Conservation (phyloP, 2,113 vertebrate species). For the Orthonyx spaldingii region DNA sequence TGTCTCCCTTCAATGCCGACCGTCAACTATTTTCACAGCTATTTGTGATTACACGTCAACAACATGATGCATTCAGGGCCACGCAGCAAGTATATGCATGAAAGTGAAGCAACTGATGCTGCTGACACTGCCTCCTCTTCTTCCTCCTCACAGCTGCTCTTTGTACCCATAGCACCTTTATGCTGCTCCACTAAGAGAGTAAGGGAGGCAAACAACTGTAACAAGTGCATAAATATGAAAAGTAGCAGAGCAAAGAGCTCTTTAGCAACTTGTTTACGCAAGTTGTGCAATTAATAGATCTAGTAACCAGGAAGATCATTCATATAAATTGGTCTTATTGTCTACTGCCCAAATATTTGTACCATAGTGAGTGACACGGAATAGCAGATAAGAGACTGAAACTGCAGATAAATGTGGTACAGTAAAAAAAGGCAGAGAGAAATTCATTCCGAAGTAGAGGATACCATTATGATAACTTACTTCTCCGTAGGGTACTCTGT, state of each 20-base stretch:
- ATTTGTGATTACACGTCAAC: not conserved
- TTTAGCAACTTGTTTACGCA: not conserved
- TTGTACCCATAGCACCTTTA: not conserved
- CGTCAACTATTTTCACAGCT: not conserved
- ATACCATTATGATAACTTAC: not conserved
- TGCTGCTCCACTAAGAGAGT: not conserved
- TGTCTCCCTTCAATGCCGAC: rapidly evolving
- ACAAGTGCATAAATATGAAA: not conserved
- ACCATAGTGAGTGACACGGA: not conserved
- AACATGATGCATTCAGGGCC: not conserved
- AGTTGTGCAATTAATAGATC: not conserved
- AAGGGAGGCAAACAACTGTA: not conserved
- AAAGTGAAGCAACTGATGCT: not conserved
- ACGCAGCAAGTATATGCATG: not conserved
- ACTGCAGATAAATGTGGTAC: not conserved
- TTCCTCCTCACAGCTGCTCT: not conserved
- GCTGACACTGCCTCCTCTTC: not conserved
- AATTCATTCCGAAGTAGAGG: not conserved
- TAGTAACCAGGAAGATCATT: not conserved
- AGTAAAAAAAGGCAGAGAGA: not conserved
- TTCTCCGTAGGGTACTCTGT: not conserved
- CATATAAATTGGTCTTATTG: not conserved
- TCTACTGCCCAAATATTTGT: not conserved
- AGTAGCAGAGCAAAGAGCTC: not conserved
- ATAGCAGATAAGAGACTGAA: not conserved